These are phyloP conservation scores for Porites australiensis DNA, from an alignment of 64 coral and sea anemone species.

Conservation along the genomic window DNA sequence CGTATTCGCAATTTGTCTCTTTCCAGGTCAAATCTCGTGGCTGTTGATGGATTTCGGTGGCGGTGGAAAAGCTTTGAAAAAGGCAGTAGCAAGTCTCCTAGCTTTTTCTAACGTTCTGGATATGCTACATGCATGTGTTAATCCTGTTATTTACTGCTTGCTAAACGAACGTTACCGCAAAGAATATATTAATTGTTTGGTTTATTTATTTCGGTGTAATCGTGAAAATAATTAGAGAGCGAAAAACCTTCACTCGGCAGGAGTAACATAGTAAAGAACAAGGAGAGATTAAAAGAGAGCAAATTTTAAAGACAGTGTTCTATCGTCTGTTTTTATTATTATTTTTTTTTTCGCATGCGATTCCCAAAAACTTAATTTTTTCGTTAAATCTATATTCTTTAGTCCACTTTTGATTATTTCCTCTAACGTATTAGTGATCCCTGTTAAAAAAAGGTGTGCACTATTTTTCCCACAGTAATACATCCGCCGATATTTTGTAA, in stretches of 20 bases:
- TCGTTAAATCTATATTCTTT: no score
- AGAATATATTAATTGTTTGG: constrained; percentile 41
- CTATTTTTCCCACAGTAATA: no score
- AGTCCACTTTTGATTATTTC: no score
- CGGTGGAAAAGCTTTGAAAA: constrained; percentile 6
- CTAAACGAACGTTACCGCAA: constrained; percentile 69
- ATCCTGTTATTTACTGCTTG: constrained; percentile 77
- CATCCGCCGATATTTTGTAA: no score
- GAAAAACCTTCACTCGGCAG: no score
- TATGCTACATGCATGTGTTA: constrained; percentile 80
- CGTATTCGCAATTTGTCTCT: constrained; percentile 52
- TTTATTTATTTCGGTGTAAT: constrained; percentile 3
- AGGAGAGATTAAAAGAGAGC: background rate
- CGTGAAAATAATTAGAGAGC: background rate
- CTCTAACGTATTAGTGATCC: no score
- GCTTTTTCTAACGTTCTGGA: constrained; percentile 74
- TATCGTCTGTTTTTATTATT: no score
- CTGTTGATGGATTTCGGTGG: constrained; percentile 42
- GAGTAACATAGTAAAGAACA: no score
- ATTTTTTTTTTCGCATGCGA: background rate
- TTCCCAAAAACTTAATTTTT: background rate
- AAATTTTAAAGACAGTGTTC: no score
- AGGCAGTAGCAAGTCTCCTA: constrained; percentile 24
- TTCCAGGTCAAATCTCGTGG: constrained; percentile 58
- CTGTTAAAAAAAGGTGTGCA: no score